A percentile compares a stretch with the other conserved stretches of the same genome.
phyloP scores from a whole-genome alignment of 2,888 invertebrate species.

The Eledone cirrhosa region DNA sequence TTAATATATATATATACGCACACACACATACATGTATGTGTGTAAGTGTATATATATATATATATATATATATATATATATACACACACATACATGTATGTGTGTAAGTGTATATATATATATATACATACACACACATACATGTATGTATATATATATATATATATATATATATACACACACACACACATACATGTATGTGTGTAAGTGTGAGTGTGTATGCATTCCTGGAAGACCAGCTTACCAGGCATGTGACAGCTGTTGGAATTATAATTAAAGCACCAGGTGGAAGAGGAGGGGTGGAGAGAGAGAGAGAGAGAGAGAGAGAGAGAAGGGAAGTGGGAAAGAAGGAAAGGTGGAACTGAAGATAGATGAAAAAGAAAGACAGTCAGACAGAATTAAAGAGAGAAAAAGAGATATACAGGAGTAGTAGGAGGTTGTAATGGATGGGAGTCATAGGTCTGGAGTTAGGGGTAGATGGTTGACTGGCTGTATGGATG shows the following conservation, averaged over 20 bases:
- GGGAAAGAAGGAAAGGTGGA: background rate
- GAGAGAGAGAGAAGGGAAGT: background rate
- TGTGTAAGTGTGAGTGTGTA: too few relatives aligned
- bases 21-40: too few relatives aligned
- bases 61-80: background rate
- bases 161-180: background rate
- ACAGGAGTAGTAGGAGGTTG: too few relatives aligned
- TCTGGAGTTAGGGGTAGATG: background rate
- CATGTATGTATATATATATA: background rate
- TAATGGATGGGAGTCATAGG: too few relatives aligned
- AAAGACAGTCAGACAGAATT: background rate
- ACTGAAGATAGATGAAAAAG: too few relatives aligned
- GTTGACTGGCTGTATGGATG: background rate
- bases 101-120: background rate
- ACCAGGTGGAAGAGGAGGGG: background rate
- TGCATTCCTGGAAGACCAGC: too few relatives aligned
- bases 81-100: background rate
- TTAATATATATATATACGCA: too few relatives aligned
- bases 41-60: background rate
- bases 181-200: background rate
- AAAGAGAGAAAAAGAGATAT: background rate
- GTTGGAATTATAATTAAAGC: too few relatives aligned
- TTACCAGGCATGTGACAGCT: too few relatives aligned
- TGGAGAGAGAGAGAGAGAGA: background rate
- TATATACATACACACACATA: background rate